Base-by-base conservation (phyloP, 2,888 invertebrate species). In the Mimachlamys varia region DNA sequence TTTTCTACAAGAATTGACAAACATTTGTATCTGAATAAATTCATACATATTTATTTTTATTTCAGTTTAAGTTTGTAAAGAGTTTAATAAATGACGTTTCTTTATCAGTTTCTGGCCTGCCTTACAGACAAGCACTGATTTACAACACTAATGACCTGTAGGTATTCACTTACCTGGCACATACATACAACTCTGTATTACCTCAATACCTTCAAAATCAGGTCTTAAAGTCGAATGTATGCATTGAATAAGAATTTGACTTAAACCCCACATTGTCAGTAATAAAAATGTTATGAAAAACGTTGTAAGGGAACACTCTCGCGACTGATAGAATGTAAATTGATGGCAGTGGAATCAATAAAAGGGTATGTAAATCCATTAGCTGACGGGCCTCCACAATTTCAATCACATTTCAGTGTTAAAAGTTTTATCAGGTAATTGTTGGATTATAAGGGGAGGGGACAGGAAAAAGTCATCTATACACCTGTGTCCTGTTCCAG, bases 221-320 rank as follows among this genome's bases (percentile, higher is more conserved):
- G 76, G 33, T 76, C 76, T 76, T 76, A 15, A 33, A 33, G 76
- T 22, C 27, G 76, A 76, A 76, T 76, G 27, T 15, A 76, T 76
- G 76, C 33, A 76, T 12, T 76, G 76, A 76, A 76, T 76, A 76
- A 76, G 76, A 76, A 76, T 76, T 33, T 76, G 76, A 76, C 76
- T 76, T 76, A 76, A 33, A 33, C 76, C 62, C 27, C 33, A 33
- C 76, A 33, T 76, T 76, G 76, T 76, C 27, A 76, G 33, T 22
- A 76, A 27, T 76, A 76, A 76, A 76, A 76, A 27, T 33, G 33
- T 27, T 33, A 76, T 76, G 76, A 33, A 76, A 76, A 76, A 76
- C 27, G 13, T 33, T 33, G 76, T 76, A 76, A 76, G 76, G 76
- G 76, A 33, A 76, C 27, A 76, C 76, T 76, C 76, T 76, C 76